Base-by-base conservation (phyloP, 2,113 vertebrate species). In the Siniperca knerii region DNA sequence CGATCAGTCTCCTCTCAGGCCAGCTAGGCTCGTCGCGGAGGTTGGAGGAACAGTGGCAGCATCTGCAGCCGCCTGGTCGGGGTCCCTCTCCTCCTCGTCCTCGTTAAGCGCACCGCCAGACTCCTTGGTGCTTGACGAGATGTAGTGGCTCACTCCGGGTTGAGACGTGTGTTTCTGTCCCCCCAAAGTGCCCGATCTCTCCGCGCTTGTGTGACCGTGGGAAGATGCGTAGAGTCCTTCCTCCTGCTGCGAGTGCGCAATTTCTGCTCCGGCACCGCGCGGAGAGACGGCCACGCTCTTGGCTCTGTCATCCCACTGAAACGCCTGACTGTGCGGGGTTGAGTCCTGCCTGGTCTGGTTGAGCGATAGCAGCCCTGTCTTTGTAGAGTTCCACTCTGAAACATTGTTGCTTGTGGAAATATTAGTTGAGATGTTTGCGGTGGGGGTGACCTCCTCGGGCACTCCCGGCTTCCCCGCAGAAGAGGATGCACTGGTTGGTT, bases 401-500 rank as follows among this genome's bases (percentile, higher is more conserved):
- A 65, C 81, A 42, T 90, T 94, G 88, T 12, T 82, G 90, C 80
- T 84, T 12, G 60, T 81, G 61, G 93, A 90, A 15, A 81, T 54
- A 50, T 93, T 92, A 2, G 86, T 81, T 58, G 92, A 92, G 86
- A 91, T 90, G 94, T 94, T 95, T 0, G 88, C 78, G 50, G 80
- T 77, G 65, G 87, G 78, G 82, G 86, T 88, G 88, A 93, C 91
- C 70, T 65, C 92, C 40, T 61, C 92, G 2, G 82, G 73, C 64
- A 75, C 77, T 55, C 77, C 92, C 6, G 86, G 90, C 83, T 93
- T 95, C 68, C 85, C 88, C 77, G 72, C 66, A 29, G 87, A 79
- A 33, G 92, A 91, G 84, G 90, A 93, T 71, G 89, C 61, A 58
- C 92, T 91, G 75, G 96, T 96, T 15, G 98, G 98, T 90, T 98